phyloP scores from a whole-genome alignment of 2,888 invertebrate species.

The Thalpophila matura region DNA sequence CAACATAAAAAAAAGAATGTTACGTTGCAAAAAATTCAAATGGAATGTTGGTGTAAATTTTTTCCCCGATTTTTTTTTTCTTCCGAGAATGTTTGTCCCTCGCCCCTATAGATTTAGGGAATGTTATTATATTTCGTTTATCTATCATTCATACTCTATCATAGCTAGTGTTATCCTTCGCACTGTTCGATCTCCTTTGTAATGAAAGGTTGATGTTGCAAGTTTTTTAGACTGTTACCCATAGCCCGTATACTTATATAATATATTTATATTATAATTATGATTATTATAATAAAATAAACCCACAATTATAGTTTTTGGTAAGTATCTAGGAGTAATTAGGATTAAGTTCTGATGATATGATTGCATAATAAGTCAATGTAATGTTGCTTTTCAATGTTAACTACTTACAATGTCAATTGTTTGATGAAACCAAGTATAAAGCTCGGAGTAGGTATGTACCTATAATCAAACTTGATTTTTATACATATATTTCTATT shows the following conservation, averaged over 20 bases:
- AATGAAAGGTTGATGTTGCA: slow-evolving; percentile 85
- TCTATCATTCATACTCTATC: slow-evolving; percentile 82
- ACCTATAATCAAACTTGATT: not conserved
- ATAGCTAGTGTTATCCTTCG: slow-evolving; percentile 83
- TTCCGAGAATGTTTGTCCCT: slow-evolving; percentile 92
- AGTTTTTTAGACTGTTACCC: slow-evolving; percentile 76
- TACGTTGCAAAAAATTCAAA: slow-evolving; percentile 88
- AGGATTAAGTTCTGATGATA: slow-evolving; percentile 63
- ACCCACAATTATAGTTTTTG: slow-evolving; percentile 54
- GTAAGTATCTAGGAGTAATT: slow-evolving; percentile 75
- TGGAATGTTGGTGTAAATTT: slow-evolving; percentile 93
- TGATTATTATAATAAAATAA: slow-evolving; percentile 54
- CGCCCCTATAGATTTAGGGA: slow-evolving; percentile 85
- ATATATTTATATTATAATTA: slow-evolving; percentile 55
- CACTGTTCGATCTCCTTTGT: slow-evolving; percentile 85
- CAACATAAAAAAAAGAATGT: slow-evolving; percentile 73
- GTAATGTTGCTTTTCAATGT: slow-evolving; percentile 31
- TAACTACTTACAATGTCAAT: not conserved
- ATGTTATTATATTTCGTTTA: slow-evolving; percentile 80
- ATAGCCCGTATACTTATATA: slow-evolving; percentile 65
- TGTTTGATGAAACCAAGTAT: not conserved
- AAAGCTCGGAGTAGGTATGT: not conserved
- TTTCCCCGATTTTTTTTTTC: slow-evolving; percentile 73
- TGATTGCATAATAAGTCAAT: slow-evolving; percentile 71
- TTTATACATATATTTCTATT: slow-evolving; percentile 9